A percentile compares a stretch with the other conserved stretches of the same genome.
Conservation (phyloP, 1,140 invertebrate genomes). For the Physella acuta region DNA sequence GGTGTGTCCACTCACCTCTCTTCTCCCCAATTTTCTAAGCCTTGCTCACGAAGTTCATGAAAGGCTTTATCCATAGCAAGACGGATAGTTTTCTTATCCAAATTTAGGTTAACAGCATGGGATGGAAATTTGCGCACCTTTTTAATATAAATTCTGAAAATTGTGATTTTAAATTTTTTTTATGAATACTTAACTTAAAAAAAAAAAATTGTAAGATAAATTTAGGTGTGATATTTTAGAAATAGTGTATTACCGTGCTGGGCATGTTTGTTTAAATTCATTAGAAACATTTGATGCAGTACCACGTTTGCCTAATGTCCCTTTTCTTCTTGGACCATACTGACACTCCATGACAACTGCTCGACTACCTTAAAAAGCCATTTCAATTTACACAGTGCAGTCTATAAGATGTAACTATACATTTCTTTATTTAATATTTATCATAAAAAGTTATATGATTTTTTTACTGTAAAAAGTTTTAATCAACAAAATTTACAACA, state of each 20-base stretch:
- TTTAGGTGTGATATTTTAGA: background rate
- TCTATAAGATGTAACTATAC: background rate
- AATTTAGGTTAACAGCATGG: constrained; percentile 47
- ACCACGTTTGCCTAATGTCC: constrained; percentile 39
- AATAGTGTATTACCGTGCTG: constrained; percentile 52
- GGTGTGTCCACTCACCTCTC: constrained; percentile 56
- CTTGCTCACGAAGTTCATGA: constrained; percentile 50
- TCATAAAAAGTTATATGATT: too few relatives aligned
- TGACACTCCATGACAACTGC: constrained; percentile 61
- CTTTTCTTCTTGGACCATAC: constrained; percentile 58
- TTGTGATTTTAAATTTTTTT: too few relatives aligned
- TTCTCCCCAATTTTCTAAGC: constrained; percentile 49
- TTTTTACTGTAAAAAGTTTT: too few relatives aligned
- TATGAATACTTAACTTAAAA: too few relatives aligned
- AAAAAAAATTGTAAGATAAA: constrained; percentile 14
- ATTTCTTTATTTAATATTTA: background rate
- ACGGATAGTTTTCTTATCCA: constrained; percentile 55
- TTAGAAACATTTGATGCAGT: constrained; percentile 19
- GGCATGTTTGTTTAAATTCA: constrained; percentile 57
- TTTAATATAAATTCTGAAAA: constrained; percentile 58
- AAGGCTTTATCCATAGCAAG: constrained; percentile 59
- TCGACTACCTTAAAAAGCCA: constrained; percentile 58
- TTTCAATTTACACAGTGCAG: background rate
- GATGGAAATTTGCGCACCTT: constrained; percentile 59
- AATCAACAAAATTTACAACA: too few relatives aligned